These are phyloP conservation scores for Alectura lathami DNA, from an alignment of 2,113 vertebrate genomes.

Conservation along the genomic window DNA sequence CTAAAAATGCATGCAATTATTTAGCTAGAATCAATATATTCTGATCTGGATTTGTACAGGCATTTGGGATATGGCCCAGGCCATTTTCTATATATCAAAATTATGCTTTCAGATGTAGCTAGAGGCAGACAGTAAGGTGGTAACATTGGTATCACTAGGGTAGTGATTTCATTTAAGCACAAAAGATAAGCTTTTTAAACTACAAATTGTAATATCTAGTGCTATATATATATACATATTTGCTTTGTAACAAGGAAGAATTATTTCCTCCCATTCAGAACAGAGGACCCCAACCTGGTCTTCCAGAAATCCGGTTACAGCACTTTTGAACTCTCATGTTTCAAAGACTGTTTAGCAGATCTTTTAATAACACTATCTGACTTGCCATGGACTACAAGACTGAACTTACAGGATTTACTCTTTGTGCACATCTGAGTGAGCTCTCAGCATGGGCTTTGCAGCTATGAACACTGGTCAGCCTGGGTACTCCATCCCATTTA, in stretches of 20 bases:
- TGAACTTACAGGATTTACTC: not conserved
- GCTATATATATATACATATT: not conserved
- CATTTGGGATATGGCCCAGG: not conserved
- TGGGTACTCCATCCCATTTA: fast-evolving
- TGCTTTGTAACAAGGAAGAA: not conserved
- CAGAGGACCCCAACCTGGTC: not conserved
- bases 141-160: not conserved
- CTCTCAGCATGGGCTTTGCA: not conserved
- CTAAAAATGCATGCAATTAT: not conserved
- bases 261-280: not conserved
- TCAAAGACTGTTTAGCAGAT: not conserved
- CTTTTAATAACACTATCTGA: not conserved
- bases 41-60: not conserved
- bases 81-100: not conserved
- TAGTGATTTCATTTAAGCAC: not conserved
- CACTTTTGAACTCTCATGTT: not conserved
- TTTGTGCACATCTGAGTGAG: not conserved
- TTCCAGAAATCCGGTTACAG: not conserved
- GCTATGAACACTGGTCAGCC: fast-evolving
- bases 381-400: not conserved
- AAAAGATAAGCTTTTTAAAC: not conserved
- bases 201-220: not conserved
- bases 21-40: not conserved
- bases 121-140: not conserved
- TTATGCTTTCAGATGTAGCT: not conserved